phyloP scores from a whole-genome alignment of 1,140 invertebrate species.

The Papilio xuthus region DNA sequence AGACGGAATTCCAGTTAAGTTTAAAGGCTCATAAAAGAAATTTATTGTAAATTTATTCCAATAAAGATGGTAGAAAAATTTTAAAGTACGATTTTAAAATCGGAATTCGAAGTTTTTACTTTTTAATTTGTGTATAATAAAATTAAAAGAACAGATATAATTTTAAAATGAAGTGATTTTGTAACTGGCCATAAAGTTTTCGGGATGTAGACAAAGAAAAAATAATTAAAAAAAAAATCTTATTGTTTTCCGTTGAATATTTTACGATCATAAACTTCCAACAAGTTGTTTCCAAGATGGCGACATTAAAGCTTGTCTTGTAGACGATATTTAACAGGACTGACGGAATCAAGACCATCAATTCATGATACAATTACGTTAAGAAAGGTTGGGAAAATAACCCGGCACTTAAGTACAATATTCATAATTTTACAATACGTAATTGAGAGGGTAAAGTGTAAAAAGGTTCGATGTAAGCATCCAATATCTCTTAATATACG shows the following conservation, averaged over 20 bases:
- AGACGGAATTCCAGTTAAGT: constrained; percentile 27
- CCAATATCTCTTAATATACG: not conserved
- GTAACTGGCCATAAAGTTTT: constrained; percentile 28
- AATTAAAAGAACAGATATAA: not conserved
- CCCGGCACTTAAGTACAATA: constrained; percentile 31
- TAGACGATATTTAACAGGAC: constrained; percentile 23
- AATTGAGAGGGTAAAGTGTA: constrained; percentile 30
- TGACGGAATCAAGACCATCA: constrained; percentile 17
- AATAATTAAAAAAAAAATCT: not conserved
- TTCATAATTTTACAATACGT: constrained; percentile 24
- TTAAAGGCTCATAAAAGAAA: constrained; percentile 27
- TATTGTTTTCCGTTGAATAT: not conserved
- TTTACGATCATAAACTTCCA: constrained; percentile 24
- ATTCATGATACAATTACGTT: constrained; percentile 35
- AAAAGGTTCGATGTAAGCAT: not conserved
- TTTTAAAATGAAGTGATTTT: constrained; percentile 22
- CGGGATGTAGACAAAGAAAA: constrained; percentile 10
- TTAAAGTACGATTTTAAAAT: constrained; percentile 12
- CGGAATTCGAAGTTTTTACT: constrained; percentile 5
- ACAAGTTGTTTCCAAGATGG: constrained; percentile 8
- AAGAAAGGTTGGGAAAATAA: constrained; percentile 14
- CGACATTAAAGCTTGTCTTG: constrained; percentile 29
- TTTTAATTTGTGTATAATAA: constrained; percentile 27
- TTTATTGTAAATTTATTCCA: constrained; percentile 38
- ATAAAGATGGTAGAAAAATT: constrained; percentile 32